A percentile compares a stretch with the other conserved stretches of the same genome.
phyloP scores from a whole-genome alignment of 2,888 invertebrate genomes.

The Xestia sexstrigata region DNA sequence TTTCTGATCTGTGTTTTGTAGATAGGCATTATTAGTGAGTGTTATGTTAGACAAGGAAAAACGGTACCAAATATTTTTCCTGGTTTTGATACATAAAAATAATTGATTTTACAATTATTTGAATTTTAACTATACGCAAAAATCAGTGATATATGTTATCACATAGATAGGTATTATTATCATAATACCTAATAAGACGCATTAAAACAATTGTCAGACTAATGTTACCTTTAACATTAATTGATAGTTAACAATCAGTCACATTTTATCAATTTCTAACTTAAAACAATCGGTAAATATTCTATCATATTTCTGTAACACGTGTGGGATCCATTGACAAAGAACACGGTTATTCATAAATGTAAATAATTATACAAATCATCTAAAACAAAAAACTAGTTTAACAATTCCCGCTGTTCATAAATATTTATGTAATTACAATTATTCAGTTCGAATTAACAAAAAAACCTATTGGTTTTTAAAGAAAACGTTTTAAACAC shows the following conservation, averaged over 20 bases:
- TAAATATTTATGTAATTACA: constrained; percentile 22
- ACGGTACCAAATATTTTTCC: background rate
- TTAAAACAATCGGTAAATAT: background rate
- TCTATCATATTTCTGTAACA: background rate
- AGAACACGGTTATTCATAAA: background rate
- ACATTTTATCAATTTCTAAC: background rate
- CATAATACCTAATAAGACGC: background rate
- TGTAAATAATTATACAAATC: background rate
- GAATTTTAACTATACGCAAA: background rate
- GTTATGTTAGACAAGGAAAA: background rate
- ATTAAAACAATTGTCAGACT: background rate
- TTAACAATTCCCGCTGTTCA: background rate
- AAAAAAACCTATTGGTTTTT: background rate
- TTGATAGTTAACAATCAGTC: background rate
- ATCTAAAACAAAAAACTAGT: background rate
- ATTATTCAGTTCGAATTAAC: background rate
- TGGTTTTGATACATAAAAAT: background rate
- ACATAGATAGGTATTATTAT: too few species aligned
- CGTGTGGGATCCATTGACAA: background rate
- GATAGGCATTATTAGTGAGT: background rate
- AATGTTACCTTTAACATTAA: background rate
- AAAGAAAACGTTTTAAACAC: constrained; percentile 2
- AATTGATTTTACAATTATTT: background rate
- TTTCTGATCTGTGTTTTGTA: background rate
- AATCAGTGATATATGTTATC: background rate